A percentile compares a stretch with the other conserved stretches of the same genome.
Evolutionary conservation across 1,140 invertebrate species (phyloP).

Genomic region (Belonocnema kinseyi): DNA sequence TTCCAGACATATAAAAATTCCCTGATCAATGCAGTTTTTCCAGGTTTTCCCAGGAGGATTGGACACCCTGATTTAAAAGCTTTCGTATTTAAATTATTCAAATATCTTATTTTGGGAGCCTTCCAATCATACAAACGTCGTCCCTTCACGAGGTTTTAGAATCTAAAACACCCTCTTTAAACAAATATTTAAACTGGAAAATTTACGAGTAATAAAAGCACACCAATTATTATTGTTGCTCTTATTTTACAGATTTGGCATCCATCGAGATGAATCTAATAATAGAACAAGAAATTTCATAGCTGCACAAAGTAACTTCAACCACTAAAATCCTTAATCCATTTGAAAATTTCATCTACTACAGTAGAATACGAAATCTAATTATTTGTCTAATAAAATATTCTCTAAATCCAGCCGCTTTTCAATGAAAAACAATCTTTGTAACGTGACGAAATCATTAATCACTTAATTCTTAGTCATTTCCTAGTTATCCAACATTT

Average conservation of each 20-base stretch:
- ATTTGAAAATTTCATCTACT: not conserved
- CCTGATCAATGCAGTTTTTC: too few species aligned
- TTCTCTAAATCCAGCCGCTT: not conserved
- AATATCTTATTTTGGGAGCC: too few species aligned
- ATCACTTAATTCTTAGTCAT: slow-evolving; percentile 38
- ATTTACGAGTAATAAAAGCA: not conserved
- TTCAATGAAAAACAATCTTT: not conserved
- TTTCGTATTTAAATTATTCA: too few species aligned
- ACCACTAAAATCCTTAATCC: not conserved
- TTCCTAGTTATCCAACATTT: slow-evolving; percentile 35
- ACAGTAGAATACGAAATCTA: not conserved
- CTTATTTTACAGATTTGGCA: slow-evolving; percentile 11
- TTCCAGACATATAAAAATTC: too few species aligned
- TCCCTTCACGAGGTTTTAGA: too few species aligned
- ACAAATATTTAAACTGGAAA: too few species aligned
- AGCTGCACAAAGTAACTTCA: slow-evolving; percentile 3
- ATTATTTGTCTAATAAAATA: not conserved
- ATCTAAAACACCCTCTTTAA: too few species aligned
- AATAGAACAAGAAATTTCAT: slow-evolving; percentile 15
- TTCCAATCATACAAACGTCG: too few species aligned
- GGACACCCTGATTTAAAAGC: too few species aligned
- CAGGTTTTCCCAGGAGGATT: too few species aligned
- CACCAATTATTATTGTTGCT: not conserved
- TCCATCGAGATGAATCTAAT: slow-evolving; percentile 24
- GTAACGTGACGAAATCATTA: not conserved